Base-by-base conservation (phyloP, 2,797 vertebrate species). In the Thunnus albacares region DNA sequence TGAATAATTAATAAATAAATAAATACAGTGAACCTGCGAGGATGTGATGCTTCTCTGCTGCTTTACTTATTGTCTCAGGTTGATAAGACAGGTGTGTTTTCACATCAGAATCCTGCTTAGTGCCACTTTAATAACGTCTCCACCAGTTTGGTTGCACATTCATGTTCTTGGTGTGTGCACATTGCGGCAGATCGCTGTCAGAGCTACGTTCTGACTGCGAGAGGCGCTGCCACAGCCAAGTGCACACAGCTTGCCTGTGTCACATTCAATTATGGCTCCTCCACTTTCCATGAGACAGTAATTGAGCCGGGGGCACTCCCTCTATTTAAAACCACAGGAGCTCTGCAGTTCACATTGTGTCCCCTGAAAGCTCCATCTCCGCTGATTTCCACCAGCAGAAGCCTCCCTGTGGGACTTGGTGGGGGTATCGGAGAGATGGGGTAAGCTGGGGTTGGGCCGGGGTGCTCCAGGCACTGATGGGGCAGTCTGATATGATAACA, bases 311-410 rank as follows among this genome's bases (percentile, higher is more conserved):
- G 91, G 93, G 92, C 93, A 85, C 75, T 93, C 89, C 82, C 85
- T 92, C 93, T 91, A 91, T 94, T 94, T 94, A 90, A 94, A 94
- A 93, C 91, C 92, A 91, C 90, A 82, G 89, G 93, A 91, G 92
- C 79, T 87, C 75, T 78, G 77, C 86, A 76, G 77, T 89, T 91
- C 87, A 85, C 84, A 87, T 82, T 89, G 89, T 84, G 80, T 86
- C 88, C 78, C 76, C 80, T 78, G 81, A 92, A 90, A 91, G 83
- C 88, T 83, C 82, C 76, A 82, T 90, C 87, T 86, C 79, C 17
- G 56, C 81, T 84, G 83, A 85, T 89, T 88, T 89, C 70, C 88
- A 92, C 84, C 81, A 89, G 82, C 79, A 73, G 77, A 85, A 80
- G 77, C 77, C 85, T 91, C 86, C 90, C 82, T 62, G 14, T 83